phyloP scores from a whole-genome alignment of 23 tunicate genomes.

The Styela plicata region DNA sequence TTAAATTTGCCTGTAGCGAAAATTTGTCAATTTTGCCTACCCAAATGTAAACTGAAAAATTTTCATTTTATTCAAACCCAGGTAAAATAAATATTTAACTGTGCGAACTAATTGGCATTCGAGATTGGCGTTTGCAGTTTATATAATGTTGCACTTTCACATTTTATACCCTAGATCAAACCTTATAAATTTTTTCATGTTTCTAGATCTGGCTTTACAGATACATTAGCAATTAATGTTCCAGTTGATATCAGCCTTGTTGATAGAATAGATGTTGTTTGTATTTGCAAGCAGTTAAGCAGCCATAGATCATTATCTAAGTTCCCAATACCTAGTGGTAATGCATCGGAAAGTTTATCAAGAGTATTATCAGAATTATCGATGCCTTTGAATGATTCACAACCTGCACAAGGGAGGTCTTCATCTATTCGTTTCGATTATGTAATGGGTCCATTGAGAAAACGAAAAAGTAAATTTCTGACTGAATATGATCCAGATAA shows the following conservation, averaged over 20 bases:
- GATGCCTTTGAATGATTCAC: not conserved
- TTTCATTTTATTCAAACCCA: too few relatives aligned
- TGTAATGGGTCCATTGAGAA: not conserved
- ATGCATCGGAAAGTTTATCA: not conserved
- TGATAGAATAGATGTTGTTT: slow-evolving; percentile 33
- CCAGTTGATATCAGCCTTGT: slow-evolving; percentile 23
- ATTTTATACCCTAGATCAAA: too few relatives aligned
- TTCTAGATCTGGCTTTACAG: slow-evolving; percentile 57
- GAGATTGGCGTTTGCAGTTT: too few relatives aligned
- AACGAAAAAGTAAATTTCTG: not conserved
- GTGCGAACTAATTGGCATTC: too few relatives aligned
- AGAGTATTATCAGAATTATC: not conserved
- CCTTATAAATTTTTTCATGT: not conserved
- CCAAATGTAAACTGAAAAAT: too few relatives aligned
- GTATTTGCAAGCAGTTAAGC: slow-evolving; percentile 10
- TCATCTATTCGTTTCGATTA: not conserved
- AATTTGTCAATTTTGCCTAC: too few relatives aligned
- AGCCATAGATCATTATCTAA: not conserved
- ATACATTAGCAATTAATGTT: slow-evolving; percentile 36
- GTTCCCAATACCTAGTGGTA: not conserved
- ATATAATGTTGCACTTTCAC: too few relatives aligned
- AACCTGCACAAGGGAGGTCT: not conserved
- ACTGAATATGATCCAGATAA: not conserved
- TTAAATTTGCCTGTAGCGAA: too few relatives aligned
- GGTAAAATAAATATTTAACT: too few relatives aligned